phyloP scores from a whole-genome alignment of 2,888 invertebrate species.

The Cheilosia scutellata region DNA sequence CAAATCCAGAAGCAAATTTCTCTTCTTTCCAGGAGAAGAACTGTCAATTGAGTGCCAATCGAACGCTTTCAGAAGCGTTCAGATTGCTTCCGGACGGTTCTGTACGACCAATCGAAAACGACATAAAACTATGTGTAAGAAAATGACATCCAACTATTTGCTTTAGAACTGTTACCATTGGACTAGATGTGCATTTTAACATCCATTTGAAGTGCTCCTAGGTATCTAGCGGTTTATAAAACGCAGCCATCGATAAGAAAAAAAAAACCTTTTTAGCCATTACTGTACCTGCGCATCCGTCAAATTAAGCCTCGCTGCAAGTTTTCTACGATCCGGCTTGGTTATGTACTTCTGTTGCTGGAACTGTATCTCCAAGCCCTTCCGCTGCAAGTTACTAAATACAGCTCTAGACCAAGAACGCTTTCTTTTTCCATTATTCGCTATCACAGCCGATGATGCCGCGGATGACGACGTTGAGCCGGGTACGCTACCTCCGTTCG shows the following conservation, averaged over 20 bases:
- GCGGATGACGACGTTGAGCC: constrained; percentile 48
- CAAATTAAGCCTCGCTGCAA: constrained; percentile 95
- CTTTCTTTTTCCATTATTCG: constrained; percentile 88
- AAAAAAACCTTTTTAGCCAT: not conserved
- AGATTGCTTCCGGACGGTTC: too few relatives aligned
- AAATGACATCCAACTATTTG: too few relatives aligned
- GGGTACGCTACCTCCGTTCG: constrained; percentile 50
- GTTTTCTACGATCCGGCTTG: constrained; percentile 95
- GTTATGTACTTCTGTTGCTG: constrained; percentile 98
- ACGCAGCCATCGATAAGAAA: not conserved
- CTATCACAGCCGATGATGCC: constrained; percentile 41
- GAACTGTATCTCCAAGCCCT: constrained; percentile 95
- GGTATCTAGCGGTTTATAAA: not conserved
- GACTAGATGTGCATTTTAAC: too few relatives aligned
- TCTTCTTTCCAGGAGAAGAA: too few relatives aligned
- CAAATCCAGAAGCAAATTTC: too few relatives aligned
- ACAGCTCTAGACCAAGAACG: constrained; percentile 98
- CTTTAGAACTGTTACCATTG: too few relatives aligned
- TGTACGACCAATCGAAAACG: too few relatives aligned
- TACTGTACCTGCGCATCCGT: constrained; percentile 94
- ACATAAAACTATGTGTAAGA: too few relatives aligned
- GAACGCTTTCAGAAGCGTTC: too few relatives aligned
- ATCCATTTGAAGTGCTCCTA: too few relatives aligned
- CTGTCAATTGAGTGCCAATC: too few relatives aligned
- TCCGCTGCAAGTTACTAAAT: constrained; percentile 97